Percentiles rank a stretch among this genome's conserved stretches.
phyloP scores from a whole-genome alignment of 1,140 invertebrate species.

The Neoseiulus cucumeris region DNA sequence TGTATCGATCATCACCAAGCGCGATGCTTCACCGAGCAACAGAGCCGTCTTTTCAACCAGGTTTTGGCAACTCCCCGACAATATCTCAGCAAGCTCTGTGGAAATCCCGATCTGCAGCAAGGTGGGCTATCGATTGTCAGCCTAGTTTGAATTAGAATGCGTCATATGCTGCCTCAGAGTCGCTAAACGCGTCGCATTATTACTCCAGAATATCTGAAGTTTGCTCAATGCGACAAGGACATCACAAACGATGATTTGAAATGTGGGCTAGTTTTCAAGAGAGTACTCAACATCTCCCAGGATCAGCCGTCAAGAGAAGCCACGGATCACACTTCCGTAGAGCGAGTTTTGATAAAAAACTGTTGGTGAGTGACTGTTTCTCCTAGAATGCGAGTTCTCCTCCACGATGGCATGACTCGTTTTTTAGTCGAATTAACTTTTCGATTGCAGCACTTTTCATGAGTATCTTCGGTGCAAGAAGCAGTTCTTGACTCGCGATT shows the following conservation, averaged over 20 bases:
- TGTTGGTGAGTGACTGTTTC: background rate
- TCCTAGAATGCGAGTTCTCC: too few relatives aligned
- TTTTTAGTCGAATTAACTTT: too few relatives aligned
- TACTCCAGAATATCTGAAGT: constrained; percentile 5
- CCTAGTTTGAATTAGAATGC: background rate
- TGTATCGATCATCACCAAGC: constrained; percentile 4
- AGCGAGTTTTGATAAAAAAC: background rate
- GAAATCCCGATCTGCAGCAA: background rate
- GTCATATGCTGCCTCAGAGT: background rate
- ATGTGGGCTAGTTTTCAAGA: background rate
- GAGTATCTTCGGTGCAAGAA: constrained; percentile 3
- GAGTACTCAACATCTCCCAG: background rate
- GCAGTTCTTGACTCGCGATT: background rate
- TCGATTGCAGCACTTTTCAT: background rate
- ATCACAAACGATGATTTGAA: background rate
- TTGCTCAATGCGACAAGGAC: constrained; percentile 7
- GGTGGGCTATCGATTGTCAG: background rate
- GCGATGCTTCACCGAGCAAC: constrained; percentile 6
- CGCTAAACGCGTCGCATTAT: too few relatives aligned
- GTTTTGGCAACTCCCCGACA: background rate
- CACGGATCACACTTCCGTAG: background rate
- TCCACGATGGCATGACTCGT: too few relatives aligned
- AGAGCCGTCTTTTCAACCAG: background rate
- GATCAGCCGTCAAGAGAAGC: background rate
- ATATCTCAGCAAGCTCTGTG: constrained; percentile 4